Evolutionary conservation across 2,888 invertebrate genomes (phyloP).

Genomic region (Drosophila anceps): DNA sequence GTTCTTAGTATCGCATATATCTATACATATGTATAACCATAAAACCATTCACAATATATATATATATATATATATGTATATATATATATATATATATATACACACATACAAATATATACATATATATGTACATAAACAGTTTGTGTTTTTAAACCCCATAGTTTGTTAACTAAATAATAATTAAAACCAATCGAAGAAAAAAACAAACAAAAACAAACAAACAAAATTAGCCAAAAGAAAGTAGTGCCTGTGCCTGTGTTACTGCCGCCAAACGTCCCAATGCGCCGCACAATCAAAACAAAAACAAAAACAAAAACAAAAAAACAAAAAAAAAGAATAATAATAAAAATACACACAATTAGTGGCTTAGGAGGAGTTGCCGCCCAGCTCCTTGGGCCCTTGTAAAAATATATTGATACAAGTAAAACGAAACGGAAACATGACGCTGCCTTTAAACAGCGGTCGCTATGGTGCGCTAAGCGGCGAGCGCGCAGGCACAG

Average conservation of each 20-base stretch:
- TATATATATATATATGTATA: constrained; percentile 22
- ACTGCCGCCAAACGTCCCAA: constrained; percentile 14
- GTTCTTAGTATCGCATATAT: constrained; percentile 35
- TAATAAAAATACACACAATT: constrained; percentile 17
- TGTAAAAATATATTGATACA: constrained; percentile 33
- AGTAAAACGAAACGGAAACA: constrained; percentile 62
- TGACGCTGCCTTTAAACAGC: constrained; percentile 69
- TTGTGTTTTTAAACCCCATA: constrained; percentile 58
- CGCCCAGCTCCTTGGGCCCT: constrained; percentile 48
- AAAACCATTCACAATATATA: constrained; percentile 24
- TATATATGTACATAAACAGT: constrained; percentile 37
- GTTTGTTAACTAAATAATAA: constrained; percentile 46
- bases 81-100: constrained; percentile 26
- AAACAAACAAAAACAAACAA: constrained; percentile 3
- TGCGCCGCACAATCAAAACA: constrained; percentile 45
- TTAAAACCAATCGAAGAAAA: constrained; percentile 7
- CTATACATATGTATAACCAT: constrained; percentile 19
- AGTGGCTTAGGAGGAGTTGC: constrained; percentile 29
- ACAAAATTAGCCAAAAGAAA: constrained; percentile 23
- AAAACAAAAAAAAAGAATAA: constrained; percentile 9
- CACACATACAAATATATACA: constrained; percentile 13
- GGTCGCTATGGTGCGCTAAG: constrained; percentile 49
- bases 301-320: not conserved
- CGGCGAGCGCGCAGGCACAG: constrained; percentile 28
- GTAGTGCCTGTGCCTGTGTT: constrained; percentile 29